These are phyloP conservation scores for Meteorus sp. DNA, from an alignment of 1,140 invertebrate species.

Conservation along the genomic window DNA sequence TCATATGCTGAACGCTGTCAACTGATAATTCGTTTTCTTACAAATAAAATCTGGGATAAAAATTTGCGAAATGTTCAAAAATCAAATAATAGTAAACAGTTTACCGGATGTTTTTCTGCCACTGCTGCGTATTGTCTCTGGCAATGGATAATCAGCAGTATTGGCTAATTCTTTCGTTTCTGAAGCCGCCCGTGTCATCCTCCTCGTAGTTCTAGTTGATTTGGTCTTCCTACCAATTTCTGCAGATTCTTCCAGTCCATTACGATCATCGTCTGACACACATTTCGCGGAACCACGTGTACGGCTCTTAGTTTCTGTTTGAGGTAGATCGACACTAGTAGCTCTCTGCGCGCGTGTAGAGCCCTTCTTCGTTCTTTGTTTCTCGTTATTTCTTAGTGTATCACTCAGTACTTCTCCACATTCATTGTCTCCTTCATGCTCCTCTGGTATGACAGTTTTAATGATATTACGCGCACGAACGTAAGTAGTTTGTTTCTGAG, in stretches of 20 bases:
- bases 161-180: constrained; percentile 21
- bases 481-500: neutral
- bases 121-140: constrained; percentile 26
- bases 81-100: no score
- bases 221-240: constrained; percentile 2
- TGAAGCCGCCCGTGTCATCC: constrained; percentile 35
- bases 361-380: constrained; percentile 23
- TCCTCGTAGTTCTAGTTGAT: constrained; percentile 31
- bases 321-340: constrained; percentile 36
- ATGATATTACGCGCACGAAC: no score
- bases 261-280: neutral
- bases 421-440: no score
- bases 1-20: no score
- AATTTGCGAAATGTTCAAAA: no score
- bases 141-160: neutral
- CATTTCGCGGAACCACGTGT: neutral
- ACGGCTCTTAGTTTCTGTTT: neutral
- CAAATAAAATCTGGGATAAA: no score
- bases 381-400: neutral
- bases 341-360: no score
- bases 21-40: no score
- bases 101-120: constrained; percentile 29
- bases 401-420: constrained; percentile 30
- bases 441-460: no score
- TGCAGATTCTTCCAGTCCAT: neutral